Percentiles rank a stretch among this genome's conserved stretches.
phyloP scores from a whole-genome alignment of 1,140 invertebrate species.

The Drosophila tropicalis region DNA sequence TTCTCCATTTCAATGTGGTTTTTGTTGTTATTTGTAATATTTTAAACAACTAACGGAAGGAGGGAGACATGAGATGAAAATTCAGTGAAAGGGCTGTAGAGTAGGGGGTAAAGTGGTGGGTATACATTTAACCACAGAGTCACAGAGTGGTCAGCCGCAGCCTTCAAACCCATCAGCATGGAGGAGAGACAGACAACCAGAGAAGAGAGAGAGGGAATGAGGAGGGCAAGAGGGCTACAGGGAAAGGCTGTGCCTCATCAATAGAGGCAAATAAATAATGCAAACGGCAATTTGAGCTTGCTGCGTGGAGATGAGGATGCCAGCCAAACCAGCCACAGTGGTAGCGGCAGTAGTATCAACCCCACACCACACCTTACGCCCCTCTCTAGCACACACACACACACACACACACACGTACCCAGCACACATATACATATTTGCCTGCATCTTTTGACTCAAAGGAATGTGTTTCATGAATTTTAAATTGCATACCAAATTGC shows the following conservation, averaged over 20 bases:
- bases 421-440: conserved; percentile 55
- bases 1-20: conserved; percentile 21
- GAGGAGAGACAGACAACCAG: background rate
- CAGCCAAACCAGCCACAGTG: conserved; percentile 24
- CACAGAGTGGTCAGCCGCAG: conserved; percentile 27
- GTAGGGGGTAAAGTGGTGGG: conserved; percentile 15
- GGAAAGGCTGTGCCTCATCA: conserved; percentile 63
- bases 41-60: conserved; percentile 73
- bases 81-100: conserved; percentile 13
- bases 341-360: background rate
- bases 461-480: conserved; percentile 83
- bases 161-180: conserved; percentile 20
- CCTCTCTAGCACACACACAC: background rate
- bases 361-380: background rate
- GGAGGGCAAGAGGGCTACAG: background rate
- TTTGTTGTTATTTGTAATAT: conserved; percentile 58
- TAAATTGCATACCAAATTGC: conserved; percentile 82
- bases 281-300: conserved; percentile 79
- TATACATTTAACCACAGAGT: conserved; percentile 28
- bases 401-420: background rate
- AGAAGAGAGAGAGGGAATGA: conserved; percentile 1
- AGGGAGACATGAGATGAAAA: background rate
- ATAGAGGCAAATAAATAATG: conserved; percentile 81
- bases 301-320: conserved; percentile 23
- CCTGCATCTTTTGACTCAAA: conserved; percentile 80